A percentile compares a stretch with the other conserved stretches of the same genome.
phyloP scores from a whole-genome alignment of 2,888 invertebrate genomes.

The Cheilosia vernalis region DNA sequence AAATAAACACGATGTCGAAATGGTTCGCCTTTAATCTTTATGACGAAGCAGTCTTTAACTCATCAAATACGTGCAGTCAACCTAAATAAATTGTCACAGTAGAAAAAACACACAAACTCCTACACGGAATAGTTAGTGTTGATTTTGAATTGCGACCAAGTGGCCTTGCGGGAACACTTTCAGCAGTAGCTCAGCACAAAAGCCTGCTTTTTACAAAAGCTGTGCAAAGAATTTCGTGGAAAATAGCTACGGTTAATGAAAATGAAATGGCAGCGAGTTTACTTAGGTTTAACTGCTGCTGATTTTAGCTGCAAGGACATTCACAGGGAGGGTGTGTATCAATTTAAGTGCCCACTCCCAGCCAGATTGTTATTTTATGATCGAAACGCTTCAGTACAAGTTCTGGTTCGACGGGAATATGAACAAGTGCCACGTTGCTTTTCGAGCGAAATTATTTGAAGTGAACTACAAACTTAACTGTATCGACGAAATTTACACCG shows the following conservation, averaged over 20 bases:
- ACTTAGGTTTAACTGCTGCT: not conserved
- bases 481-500: not conserved
- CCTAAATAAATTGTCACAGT: no score
- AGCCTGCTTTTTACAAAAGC: no score
- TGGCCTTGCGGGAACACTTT: no score
- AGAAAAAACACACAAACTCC: no score
- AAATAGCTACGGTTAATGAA: not conserved
- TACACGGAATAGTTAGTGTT: no score
- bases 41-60: no score
- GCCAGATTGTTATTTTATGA: constrained; percentile 21
- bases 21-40: no score
- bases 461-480: constrained; percentile 5
- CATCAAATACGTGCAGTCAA: no score
- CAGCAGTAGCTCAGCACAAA: no score
- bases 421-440: not conserved
- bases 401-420: not conserved
- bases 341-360: not conserved
- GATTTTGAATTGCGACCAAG: no score
- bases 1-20: no score
- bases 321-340: not conserved
- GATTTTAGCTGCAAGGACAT: not conserved
- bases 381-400: not conserved
- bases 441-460: not conserved
- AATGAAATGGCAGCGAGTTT: not conserved
- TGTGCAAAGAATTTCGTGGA: no score